Percentiles rank a stretch among this genome's conserved stretches.
Conservation (phyloP, 2,888 invertebrate species). For the Morinoia aosen region DNA sequence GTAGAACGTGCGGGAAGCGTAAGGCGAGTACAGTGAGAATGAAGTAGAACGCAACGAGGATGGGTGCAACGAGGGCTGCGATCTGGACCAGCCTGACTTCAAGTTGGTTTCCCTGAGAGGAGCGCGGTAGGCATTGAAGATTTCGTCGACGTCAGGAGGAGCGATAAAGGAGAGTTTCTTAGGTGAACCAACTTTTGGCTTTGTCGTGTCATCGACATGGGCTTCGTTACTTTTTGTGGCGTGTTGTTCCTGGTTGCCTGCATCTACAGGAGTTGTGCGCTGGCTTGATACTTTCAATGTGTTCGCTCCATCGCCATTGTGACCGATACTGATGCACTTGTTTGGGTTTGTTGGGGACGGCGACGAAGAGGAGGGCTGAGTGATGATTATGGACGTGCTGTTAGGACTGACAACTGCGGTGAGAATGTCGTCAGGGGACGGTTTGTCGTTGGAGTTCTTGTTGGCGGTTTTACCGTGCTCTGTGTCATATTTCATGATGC, state of each 20-base stretch:
- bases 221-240: not conserved
- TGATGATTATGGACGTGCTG: conserved; percentile 52
- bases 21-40: conserved; percentile 47
- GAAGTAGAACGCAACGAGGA: conserved; percentile 22
- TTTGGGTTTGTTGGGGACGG: conserved; percentile 38
- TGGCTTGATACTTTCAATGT: not conserved
- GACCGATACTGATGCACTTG: conserved; percentile 5
- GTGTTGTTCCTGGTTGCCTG: not conserved
- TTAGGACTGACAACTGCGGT: not conserved
- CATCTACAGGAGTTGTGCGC: not conserved
- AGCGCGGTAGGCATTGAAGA: not conserved
- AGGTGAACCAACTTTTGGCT: conserved; percentile 20
- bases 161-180: conserved; percentile 48
- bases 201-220: not conserved
- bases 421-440: conserved; percentile 23
- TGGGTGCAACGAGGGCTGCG: conserved; percentile 32
- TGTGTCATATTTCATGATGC: not conserved
- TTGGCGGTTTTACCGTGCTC: not conserved
- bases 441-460: not conserved
- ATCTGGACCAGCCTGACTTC: not conserved
- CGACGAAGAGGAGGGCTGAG: conserved; percentile 46
- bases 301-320: not conserved
- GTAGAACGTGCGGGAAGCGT: conserved; percentile 21
- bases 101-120: conserved; percentile 9
- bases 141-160: conserved; percentile 46